These are phyloP conservation scores for Loris lydekkerianus DNA, from an alignment of 2,797 vertebrate species.

Conservation along the genomic window DNA sequence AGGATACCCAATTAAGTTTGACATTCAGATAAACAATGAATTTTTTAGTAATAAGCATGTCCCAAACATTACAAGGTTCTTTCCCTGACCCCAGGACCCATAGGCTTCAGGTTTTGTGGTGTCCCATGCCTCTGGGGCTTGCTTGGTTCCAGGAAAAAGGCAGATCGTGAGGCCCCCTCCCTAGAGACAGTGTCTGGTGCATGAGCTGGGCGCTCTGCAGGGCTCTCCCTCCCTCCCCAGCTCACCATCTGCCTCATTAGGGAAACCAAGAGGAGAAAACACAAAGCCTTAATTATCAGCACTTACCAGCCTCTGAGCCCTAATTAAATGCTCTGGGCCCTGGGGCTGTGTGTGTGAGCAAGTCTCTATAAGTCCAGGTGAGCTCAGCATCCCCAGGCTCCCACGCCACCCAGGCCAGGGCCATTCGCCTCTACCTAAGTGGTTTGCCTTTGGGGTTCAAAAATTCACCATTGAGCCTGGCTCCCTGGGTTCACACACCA, in stretches of 20 bases:
- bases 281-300: slow-evolving; percentile 75
- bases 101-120: background rate
- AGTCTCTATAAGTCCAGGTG: slow-evolving; percentile 4
- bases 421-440: background rate
- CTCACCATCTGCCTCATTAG: slow-evolving; percentile 71
- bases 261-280: slow-evolving; percentile 25
- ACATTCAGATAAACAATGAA: background rate
- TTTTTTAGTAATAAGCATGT: background rate
- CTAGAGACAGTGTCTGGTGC: background rate
- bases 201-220: background rate
- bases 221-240: background rate
- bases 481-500: background rate
- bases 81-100: background rate
- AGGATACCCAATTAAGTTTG: background rate
- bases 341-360: background rate
- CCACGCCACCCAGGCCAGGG: accelerated
- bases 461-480: background rate
- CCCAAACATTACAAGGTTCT: background rate
- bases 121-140: background rate
- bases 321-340: slow-evolving; percentile 73
- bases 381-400: background rate
- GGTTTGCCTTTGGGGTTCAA: background rate
- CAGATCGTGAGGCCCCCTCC: background rate
- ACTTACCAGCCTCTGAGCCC: slow-evolving; percentile 53
- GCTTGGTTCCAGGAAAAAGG: background rate